These are phyloP conservation scores for Callipepla squamata DNA, from an alignment of 2,113 vertebrate species.

Conservation along the genomic window DNA sequence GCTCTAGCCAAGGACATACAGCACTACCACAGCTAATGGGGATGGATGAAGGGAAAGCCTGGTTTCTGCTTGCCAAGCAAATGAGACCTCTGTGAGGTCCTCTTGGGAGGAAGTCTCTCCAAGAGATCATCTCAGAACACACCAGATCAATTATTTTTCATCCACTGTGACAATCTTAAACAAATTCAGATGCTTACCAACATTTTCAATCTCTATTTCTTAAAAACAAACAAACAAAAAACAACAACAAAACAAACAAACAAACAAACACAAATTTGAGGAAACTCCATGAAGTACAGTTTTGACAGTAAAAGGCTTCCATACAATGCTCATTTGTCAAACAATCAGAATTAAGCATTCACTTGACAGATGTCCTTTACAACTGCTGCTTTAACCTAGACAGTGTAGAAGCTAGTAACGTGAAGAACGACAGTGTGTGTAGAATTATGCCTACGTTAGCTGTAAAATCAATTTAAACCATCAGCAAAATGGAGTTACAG, in stretches of 20 bases:
- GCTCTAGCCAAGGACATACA: background rate
- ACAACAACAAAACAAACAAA: background rate
- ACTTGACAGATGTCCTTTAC: background rate
- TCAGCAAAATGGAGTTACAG: background rate
- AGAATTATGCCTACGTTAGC: background rate
- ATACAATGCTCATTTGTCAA: background rate
- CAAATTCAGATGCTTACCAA: background rate
- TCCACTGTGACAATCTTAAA: background rate
- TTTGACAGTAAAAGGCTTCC: background rate
- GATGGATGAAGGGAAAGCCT: background rate
- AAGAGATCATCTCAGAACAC: background rate
- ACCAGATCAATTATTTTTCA: background rate
- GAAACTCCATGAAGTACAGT: background rate
- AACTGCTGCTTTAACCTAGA: background rate
- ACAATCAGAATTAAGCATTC: background rate
- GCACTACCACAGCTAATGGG: rapidly evolving
- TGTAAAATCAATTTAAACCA: background rate
- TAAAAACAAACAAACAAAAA: background rate
- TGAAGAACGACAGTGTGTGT: background rate
- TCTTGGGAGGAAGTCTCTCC: background rate
- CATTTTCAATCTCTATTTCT: background rate
- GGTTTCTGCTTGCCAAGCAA: background rate
- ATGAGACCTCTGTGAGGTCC: background rate
- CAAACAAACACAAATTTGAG: background rate
- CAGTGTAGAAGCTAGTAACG: background rate